Percentiles rank a stretch among this genome's conserved stretches.
These are phyloP conservation scores for Hipparchia semele DNA, from an alignment of 2,888 invertebrate species.

Conservation along the genomic window DNA sequence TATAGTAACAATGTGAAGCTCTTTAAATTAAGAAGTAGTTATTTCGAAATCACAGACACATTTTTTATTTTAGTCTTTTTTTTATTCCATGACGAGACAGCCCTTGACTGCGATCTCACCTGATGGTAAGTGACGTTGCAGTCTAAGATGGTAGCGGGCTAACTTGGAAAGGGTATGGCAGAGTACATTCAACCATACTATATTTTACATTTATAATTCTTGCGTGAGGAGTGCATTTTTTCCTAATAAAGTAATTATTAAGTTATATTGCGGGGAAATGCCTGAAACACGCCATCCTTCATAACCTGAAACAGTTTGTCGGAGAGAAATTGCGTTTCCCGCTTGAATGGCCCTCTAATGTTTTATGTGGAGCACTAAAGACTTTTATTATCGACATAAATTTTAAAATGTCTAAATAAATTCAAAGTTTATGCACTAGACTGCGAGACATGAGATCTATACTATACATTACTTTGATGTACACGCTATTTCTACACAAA, in stretches of 20 bases:
- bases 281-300: not conserved
- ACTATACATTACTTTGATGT: constrained; percentile 18
- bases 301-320: constrained; percentile 17
- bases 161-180: too few relatives aligned
- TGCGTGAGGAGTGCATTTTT: too few relatives aligned
- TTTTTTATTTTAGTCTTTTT: not conserved
- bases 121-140: too few relatives aligned
- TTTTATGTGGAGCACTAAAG: constrained; percentile 22
- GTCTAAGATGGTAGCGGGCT: too few relatives aligned
- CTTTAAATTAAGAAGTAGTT: not conserved
- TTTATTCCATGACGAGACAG: not conserved
- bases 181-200: too few relatives aligned
- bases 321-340: not conserved
- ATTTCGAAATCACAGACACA: not conserved
- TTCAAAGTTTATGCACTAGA: constrained; percentile 29
- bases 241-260: not conserved
- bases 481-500: not conserved
- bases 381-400: constrained; percentile 25
- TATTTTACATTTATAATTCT: too few relatives aligned
- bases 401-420: constrained; percentile 28
- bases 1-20: too few relatives aligned
- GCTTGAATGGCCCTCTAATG: constrained; percentile 19
- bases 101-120: too few relatives aligned
- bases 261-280: constrained; percentile 6
- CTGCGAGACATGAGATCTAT: constrained; percentile 24